phyloP scores from a whole-genome alignment of 2,113 vertebrate genomes.

The Phylloscopus trochilus region DNA sequence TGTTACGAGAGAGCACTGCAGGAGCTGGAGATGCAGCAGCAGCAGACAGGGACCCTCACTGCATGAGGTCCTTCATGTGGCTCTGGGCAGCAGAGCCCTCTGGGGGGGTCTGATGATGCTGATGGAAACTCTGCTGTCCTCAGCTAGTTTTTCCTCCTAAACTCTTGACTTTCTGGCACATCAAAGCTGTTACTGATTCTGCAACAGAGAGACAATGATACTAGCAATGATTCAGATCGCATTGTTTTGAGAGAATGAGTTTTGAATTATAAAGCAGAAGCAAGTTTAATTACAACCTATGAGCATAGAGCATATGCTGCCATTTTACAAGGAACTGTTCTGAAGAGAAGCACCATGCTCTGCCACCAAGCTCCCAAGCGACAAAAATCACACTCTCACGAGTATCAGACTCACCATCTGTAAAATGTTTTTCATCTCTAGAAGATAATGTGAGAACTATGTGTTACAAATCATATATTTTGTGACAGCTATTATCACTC shows the following conservation, averaged over 20 bases:
- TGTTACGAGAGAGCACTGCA: rapidly evolving
- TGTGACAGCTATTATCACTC: not conserved
- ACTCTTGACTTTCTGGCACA: not conserved
- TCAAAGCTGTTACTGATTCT: not conserved
- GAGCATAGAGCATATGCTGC: constrained; percentile 22
- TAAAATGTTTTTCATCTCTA: constrained; percentile 33
- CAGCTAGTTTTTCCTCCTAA: not conserved
- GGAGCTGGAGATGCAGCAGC: not conserved
- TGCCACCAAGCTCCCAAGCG: not conserved
- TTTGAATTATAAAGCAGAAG: not conserved
- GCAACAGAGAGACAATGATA: not conserved
- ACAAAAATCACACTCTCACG: constrained; percentile 24
- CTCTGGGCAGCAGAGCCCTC: not conserved
- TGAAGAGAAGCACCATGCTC: not conserved
- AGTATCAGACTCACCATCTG: constrained; percentile 52
- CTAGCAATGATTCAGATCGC: not conserved
- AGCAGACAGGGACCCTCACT: not conserved
- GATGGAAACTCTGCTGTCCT: not conserved
- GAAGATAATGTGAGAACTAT: constrained; percentile 18
- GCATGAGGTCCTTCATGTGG: rapidly evolving
- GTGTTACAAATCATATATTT: constrained; percentile 3
- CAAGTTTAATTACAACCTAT: not conserved
- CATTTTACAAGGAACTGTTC: constrained; percentile 7
- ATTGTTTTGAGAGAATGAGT: not conserved
- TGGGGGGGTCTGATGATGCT: not conserved